Evolutionary conservation across 1,140 invertebrate species (phyloP).

Genomic region (Apolygus lucorum): DNA sequence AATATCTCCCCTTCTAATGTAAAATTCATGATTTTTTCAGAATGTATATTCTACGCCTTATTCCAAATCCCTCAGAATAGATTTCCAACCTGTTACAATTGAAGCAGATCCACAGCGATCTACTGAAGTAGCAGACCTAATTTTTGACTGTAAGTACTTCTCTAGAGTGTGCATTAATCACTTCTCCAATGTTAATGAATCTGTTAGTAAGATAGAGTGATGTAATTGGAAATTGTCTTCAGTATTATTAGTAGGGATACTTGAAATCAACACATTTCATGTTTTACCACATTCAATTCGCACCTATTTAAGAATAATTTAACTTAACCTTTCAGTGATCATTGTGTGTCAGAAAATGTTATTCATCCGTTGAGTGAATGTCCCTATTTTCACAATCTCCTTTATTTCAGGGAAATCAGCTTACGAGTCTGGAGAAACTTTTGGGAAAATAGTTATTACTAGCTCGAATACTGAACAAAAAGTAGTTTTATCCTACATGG

Average conservation of each 20-base stretch:
- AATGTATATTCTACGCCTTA: conserved; percentile 50
- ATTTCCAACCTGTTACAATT: conserved; percentile 52
- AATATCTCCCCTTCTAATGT: conserved; percentile 28
- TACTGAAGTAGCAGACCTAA: conserved; percentile 58
- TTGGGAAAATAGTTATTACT: conserved; percentile 59
- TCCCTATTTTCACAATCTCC: conserved; percentile 1
- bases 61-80: conserved; percentile 50
- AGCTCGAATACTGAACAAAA: conserved; percentile 51
- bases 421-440: conserved; percentile 46
- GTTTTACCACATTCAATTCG: too few species aligned
- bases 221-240: too few species aligned
- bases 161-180: background rate
- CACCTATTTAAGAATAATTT: too few species aligned
- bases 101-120: conserved; percentile 51
- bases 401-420: conserved; percentile 46
- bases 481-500: conserved; percentile 50
- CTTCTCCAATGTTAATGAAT: too few species aligned
- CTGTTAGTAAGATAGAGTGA: too few species aligned
- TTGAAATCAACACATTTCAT: too few species aligned
- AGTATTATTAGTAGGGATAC: too few species aligned
- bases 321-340: too few species aligned
- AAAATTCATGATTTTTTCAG: conserved; percentile 41
- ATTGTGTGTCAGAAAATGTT: background rate
- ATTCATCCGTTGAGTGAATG: too few species aligned
- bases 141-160: conserved; percentile 62